phyloP scores from a whole-genome alignment of 2,888 invertebrate genomes.

The Smittia sp. region DNA sequence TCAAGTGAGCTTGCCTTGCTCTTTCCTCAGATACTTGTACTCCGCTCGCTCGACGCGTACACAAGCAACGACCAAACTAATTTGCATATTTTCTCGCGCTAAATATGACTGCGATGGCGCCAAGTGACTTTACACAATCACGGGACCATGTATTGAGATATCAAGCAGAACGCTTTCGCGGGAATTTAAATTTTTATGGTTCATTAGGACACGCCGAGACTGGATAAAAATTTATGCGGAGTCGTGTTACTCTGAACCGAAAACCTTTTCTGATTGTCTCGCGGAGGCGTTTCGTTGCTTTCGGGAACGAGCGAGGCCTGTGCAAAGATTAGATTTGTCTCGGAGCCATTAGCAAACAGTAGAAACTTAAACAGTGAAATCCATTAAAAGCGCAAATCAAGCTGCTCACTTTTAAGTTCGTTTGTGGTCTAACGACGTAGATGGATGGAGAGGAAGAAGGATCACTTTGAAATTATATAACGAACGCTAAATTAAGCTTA shows the following conservation, averaged over 20 bases:
- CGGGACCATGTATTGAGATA: not conserved
- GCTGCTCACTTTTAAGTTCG: not conserved
- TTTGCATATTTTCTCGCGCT: constrained; percentile 2
- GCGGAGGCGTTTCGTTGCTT: not conserved
- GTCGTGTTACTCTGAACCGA: not conserved
- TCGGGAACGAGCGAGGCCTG: not conserved
- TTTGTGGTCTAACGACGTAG: too few species aligned
- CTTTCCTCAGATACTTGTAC: not conserved
- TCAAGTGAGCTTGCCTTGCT: not conserved
- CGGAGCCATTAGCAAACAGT: constrained; percentile 3
- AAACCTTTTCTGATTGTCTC: not conserved
- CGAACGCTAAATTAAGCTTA: not conserved
- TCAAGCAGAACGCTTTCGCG: constrained; percentile 6
- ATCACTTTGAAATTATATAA: not conserved
- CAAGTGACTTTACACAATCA: constrained; percentile 7
- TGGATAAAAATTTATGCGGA: not conserved
- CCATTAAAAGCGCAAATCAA: not conserved
- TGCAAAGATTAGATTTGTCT: not conserved
- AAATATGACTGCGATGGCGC: constrained; percentile 12
- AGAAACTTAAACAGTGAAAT: not conserved
- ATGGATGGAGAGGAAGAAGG: too few species aligned
- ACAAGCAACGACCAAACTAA: not conserved
- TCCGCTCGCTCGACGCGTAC: not conserved
- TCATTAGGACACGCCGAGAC: not conserved
- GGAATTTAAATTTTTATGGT: constrained; percentile 15